Evolutionary conservation across 2,888 invertebrate species (phyloP).

Genomic region (Ennomos fuscantarius): DNA sequence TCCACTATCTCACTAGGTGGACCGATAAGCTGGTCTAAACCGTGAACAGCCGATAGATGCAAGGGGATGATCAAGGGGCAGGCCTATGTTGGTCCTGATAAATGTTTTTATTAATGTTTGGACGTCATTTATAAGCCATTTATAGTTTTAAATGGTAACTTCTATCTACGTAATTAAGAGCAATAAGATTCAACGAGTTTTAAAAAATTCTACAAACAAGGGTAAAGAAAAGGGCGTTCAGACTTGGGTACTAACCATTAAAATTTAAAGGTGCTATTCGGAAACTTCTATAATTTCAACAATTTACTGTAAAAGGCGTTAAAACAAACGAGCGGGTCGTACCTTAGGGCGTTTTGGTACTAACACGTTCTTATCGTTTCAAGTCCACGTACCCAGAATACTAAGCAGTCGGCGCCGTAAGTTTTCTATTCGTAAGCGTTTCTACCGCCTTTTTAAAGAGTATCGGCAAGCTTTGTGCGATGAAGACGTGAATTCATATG

Average conservation of each 20-base stretch:
- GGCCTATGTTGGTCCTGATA: no score
- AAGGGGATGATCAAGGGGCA: no score
- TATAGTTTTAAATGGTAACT: no score
- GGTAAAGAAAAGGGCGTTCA: not conserved
- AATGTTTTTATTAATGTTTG: no score
- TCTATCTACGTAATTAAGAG: no score
- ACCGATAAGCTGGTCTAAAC: no score
- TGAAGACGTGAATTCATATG: conserved; percentile 19
- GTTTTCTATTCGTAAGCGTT: conserved; percentile 35
- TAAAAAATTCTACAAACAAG: not conserved
- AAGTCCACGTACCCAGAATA: conserved; percentile 53
- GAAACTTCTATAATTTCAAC: conserved; percentile 28
- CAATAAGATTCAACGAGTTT: no score
- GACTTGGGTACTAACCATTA: conserved; percentile 4
- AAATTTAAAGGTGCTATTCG: conserved; percentile 21
- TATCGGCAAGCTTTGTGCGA: conserved; percentile 21
- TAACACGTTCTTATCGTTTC: conserved; percentile 52
- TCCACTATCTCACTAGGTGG: no score
- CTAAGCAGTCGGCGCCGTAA: conserved; percentile 43
- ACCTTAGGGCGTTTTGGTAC: conserved; percentile 45
- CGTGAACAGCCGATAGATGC: no score
- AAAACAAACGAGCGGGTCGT: conserved; percentile 50
- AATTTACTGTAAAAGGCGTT: conserved; percentile 44
- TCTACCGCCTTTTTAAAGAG: conserved; percentile 26
- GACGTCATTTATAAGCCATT: no score